Evolutionary conservation across 2,113 vertebrate genomes (phyloP).

Genomic region (Thryonomys swinderianus): DNA sequence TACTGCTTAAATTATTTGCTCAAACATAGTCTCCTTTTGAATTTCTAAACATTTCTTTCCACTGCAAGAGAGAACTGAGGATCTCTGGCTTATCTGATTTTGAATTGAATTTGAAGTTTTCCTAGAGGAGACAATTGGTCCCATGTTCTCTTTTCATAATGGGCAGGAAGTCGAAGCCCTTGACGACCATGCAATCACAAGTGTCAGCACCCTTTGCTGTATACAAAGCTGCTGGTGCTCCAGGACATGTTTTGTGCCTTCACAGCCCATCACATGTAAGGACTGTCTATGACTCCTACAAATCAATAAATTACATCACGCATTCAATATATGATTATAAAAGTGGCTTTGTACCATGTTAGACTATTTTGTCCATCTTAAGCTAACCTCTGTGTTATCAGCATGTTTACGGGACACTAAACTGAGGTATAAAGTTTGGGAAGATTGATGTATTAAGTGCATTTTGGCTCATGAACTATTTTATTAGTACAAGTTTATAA

Average conservation of each 20-base stretch:
- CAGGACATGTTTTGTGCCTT: no score
- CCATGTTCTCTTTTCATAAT: not conserved
- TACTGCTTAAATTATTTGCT: not conserved
- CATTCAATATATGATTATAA: not conserved
- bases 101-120: not conserved
- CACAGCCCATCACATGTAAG: not conserved
- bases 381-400: not conserved
- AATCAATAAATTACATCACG: not conserved
- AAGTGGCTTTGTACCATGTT: not conserved
- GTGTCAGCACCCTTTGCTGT: not conserved
- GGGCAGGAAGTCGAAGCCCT: not conserved
- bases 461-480: not conserved
- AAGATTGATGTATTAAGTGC: not conserved
- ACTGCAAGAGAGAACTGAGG: not conserved
- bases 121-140: no score
- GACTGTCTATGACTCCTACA: not conserved
- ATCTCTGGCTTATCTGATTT: not conserved
- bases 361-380: not conserved
- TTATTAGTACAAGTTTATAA: not conserved
- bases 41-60: not conserved
- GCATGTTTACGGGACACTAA: not conserved
- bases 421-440: not conserved
- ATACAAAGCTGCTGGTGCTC: fast-evolving
- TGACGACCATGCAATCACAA: not conserved
- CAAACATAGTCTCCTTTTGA: not conserved